Base-by-base conservation (phyloP, 2,888 invertebrate species). In the Lathronympha strigana region DNA sequence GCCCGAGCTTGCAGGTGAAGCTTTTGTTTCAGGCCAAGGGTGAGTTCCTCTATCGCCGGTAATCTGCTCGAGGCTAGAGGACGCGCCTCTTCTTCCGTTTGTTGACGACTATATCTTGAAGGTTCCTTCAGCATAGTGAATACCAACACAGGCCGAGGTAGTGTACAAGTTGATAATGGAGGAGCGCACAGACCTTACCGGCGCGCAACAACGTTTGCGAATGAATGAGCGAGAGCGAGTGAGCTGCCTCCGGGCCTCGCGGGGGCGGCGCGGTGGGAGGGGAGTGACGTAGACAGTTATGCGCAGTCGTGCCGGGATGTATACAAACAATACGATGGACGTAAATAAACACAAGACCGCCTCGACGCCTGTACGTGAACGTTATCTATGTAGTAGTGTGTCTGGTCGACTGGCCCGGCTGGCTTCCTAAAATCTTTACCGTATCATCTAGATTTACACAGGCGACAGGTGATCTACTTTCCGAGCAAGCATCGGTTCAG, bases 281-380 rank as follows among this genome's bases (percentile, higher is more conserved):
- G 83, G 85, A 74, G 79, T 90, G 91, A 90, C 91, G 90, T 88
- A 83, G 81, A 77, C 84, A 79, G 88, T 69, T 70, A 88, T 91
- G 92, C 92, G 92, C 92, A 92, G 89, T 84, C 90, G 89, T 86
- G 88, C 90, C 90, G 90, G 90, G 85, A 87, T 92, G 92, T 92
- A 89, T 92, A 92, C 92, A 92, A 92, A 92, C 91, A 91, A 92
- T 90, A 90, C 90, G 87, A 82, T 82, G 91, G 91, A 92, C 92
- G 92, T 92, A 92, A 92, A 92, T 92, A 92, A 92, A 92, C 91
- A 92, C 85, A 83, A 86, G 87, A 82, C 80, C 78, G 83, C 83
- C 82, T 77, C 78, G 77, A 81, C 81, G 81, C 77, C 75, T 82
- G 82, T 81, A 83, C 79, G 79, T 78, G 83, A 86, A 80, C 79